Percentiles rank a stretch among this genome's conserved stretches.
phyloP scores from a whole-genome alignment of 2,797 vertebrate genomes.

The Cirrhinus mrigala region DNA sequence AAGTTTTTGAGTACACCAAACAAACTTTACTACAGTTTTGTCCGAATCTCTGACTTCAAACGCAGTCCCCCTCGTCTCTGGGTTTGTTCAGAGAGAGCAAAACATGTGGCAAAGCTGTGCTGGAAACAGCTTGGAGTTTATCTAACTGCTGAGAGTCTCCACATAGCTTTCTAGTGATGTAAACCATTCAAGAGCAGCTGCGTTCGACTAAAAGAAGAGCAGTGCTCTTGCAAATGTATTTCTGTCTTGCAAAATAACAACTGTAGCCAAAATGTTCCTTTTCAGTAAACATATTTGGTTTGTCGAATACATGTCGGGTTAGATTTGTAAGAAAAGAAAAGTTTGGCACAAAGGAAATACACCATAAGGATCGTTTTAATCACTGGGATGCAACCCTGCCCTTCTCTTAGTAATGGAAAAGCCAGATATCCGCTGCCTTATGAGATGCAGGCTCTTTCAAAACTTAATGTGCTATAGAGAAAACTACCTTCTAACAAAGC shows the following conservation, averaged over 20 bases:
- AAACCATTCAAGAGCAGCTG: constrained; percentile 77
- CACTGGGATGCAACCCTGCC: not conserved
- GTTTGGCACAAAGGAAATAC: not conserved
- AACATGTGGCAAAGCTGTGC: constrained; percentile 53
- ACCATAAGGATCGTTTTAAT: not conserved
- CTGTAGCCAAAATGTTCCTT: constrained; percentile 53
- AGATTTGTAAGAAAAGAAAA: not conserved
- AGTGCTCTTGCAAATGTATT: constrained; percentile 48
- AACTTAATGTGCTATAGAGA: not conserved
- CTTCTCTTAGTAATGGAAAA: constrained; percentile 14
- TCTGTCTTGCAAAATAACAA: constrained; percentile 58
- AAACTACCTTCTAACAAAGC: not conserved
- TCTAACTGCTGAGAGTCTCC: constrained; percentile 74
- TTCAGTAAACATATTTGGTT: constrained; percentile 24
- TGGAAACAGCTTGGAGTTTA: constrained; percentile 67
- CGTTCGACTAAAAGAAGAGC: constrained; percentile 60
- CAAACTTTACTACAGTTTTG: constrained; percentile 46
- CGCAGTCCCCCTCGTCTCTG: constrained; percentile 8
- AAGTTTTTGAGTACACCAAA: constrained; percentile 37
- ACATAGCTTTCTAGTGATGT: constrained; percentile 82
- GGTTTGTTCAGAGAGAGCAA: constrained; percentile 43
- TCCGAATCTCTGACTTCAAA: constrained; percentile 34
- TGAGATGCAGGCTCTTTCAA: not conserved
- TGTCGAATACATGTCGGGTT: not conserved
- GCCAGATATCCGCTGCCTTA: not conserved